phyloP scores from a whole-genome alignment of 2,113 vertebrate species.

The Mormyrus iriodes region DNA sequence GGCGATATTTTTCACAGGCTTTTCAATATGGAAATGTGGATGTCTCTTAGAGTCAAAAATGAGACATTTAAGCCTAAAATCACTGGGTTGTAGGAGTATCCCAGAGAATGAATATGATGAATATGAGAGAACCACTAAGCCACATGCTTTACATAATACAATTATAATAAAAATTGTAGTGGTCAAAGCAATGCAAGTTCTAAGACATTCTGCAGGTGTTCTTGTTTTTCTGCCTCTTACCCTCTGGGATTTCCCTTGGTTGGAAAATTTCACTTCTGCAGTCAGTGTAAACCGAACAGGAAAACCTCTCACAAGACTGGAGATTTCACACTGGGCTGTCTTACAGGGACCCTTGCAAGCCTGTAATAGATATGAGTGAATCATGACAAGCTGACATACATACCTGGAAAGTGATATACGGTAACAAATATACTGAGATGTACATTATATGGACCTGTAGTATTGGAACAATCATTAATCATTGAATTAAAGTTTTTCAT shows the following conservation, averaged over 20 bases:
- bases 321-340: constrained; percentile 32
- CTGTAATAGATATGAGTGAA: constrained; percentile 33
- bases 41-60: background rate
- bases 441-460: background rate
- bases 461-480: background rate
- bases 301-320: constrained; percentile 35
- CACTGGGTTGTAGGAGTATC: background rate
- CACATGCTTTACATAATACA: background rate
- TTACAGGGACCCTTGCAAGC: constrained; percentile 28
- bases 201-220: background rate
- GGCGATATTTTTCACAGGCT: background rate
- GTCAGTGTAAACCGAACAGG: constrained; percentile 26
- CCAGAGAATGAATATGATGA: background rate
- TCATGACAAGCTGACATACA: background rate
- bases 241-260: background rate
- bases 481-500: background rate
- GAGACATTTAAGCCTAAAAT: background rate
- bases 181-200: background rate
- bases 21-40: background rate
- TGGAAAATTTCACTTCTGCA: constrained; percentile 35
- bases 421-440: background rate
- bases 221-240: background rate
- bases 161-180: background rate
- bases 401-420: background rate
- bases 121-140: background rate